These are phyloP conservation scores for Magallana nippona DNA, from an alignment of 2,888 invertebrate genomes.

Conservation along the genomic window DNA sequence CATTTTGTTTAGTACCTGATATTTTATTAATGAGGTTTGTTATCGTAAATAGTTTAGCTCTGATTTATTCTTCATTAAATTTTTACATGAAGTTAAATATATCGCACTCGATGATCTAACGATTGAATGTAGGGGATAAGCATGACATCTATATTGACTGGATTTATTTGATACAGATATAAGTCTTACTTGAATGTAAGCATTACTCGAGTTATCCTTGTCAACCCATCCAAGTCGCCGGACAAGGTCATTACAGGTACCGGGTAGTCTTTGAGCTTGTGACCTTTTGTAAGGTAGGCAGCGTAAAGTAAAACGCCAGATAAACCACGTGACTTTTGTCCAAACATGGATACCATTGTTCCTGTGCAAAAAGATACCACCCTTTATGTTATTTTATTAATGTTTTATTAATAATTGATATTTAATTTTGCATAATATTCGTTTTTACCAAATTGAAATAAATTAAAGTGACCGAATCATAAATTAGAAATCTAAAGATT, in stretches of 20 bases:
- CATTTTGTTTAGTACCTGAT: constrained; percentile 2
- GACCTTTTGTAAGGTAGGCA: constrained; percentile 61
- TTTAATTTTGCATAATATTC: too few relatives aligned
- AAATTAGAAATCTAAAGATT: too few relatives aligned
- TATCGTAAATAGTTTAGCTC: neutral
- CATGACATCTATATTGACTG: neutral
- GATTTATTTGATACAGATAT: neutral
- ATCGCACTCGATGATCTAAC: too few relatives aligned
- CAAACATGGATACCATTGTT: constrained; percentile 60
- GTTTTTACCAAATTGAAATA: too few relatives aligned
- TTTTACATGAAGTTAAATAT: neutral
- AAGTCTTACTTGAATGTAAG: constrained; percentile 64
- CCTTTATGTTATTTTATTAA: too few relatives aligned
- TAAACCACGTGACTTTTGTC: constrained; percentile 51
- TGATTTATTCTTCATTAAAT: neutral
- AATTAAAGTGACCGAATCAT: too few relatives aligned
- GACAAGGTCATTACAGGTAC: constrained; percentile 69
- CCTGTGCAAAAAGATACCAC: constrained; percentile 50
- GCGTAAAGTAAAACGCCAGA: constrained; percentile 66
- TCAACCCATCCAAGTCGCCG: constrained; percentile 71
- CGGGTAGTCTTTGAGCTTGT: constrained; percentile 62
- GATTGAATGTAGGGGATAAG: neutral
- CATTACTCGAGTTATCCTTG: constrained; percentile 66
- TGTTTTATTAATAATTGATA: too few relatives aligned
- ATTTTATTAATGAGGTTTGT: constrained; percentile 2